phyloP scores from a whole-genome alignment of 2,797 vertebrate genomes.

The Syngnathus acus region DNA sequence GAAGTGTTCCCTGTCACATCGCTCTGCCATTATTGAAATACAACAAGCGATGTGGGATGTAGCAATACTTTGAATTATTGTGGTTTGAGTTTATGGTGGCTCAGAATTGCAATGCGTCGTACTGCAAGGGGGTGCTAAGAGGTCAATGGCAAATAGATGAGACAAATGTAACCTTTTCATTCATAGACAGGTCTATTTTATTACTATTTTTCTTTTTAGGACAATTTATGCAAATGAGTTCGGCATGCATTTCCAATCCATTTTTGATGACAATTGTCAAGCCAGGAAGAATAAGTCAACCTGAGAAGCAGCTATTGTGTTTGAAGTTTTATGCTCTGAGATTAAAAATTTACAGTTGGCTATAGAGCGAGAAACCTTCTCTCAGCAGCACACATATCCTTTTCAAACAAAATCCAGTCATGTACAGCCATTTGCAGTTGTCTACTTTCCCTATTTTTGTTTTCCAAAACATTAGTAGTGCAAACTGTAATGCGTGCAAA shows the following conservation, averaged over 20 bases:
- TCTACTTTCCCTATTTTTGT: constrained; percentile 64
- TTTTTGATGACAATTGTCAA: constrained; percentile 44
- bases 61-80: neutral
- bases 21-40: constrained; percentile 49
- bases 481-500: constrained; percentile 71
- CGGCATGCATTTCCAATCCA: constrained; percentile 35
- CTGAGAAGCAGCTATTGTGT: constrained; percentile 58
- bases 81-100: neutral
- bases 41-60: constrained; percentile 20
- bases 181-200: neutral
- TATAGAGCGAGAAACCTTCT: constrained; percentile 54
- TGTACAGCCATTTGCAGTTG: constrained; percentile 50
- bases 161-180: neutral
- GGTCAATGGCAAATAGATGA: too few species aligned
- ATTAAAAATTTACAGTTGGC: constrained; percentile 68
- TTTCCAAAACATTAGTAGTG: constrained; percentile 76
- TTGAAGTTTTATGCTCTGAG: constrained; percentile 71
- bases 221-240: constrained; percentile 19
- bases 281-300: constrained; percentile 49
- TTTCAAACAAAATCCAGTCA: constrained; percentile 72
- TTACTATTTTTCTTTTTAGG: neutral
- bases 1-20: constrained; percentile 50
- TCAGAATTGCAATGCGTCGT: neutral
- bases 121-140: neutral
- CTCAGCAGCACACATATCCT: constrained; percentile 44